Percentiles rank a stretch among this genome's conserved stretches.
phyloP scores from a whole-genome alignment of 2,797 vertebrate species.

The Fistularia tabacaria region DNA sequence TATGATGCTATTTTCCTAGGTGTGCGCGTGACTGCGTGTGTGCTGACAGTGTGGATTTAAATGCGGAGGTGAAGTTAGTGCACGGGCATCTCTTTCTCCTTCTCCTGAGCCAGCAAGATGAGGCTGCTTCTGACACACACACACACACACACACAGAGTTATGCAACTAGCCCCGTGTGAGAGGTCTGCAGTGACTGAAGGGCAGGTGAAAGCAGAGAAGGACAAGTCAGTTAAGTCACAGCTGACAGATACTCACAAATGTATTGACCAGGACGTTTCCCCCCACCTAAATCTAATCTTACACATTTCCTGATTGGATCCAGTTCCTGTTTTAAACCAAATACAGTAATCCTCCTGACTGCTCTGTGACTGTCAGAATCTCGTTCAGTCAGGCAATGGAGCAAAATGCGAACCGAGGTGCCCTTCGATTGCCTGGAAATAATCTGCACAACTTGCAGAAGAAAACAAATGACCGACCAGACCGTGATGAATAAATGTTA shows the following conservation, averaged over 20 bases:
- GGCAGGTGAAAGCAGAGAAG: slow-evolving; percentile 42
- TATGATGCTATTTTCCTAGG: neutral
- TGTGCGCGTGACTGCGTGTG: slow-evolving; percentile 1
- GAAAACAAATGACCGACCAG: no score
- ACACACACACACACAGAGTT: slow-evolving; percentile 26
- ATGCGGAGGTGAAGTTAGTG: slow-evolving; percentile 60
- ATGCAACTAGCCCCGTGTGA: slow-evolving; percentile 42
- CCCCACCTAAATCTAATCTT: neutral
- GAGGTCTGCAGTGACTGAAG: slow-evolving; percentile 40
- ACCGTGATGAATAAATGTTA: no score
- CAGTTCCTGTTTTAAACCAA: no score
- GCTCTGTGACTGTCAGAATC: no score
- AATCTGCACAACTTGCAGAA: neutral
- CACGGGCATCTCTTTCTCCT: slow-evolving; percentile 60
- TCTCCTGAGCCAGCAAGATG: slow-evolving; percentile 64
- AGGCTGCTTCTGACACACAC: slow-evolving; percentile 17
- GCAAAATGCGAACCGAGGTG: no score
- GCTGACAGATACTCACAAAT: slow-evolving; percentile 3
- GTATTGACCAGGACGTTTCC: neutral
- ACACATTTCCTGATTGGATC: no score
- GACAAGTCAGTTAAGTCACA: slow-evolving; percentile 16
- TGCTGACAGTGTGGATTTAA: slow-evolving; percentile 58
- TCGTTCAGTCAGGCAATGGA: no score
- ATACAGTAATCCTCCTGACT: no score
- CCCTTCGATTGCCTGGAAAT: neutral